Evolutionary conservation across 2,888 invertebrate genomes (phyloP).

Genomic region (Criorhina ranunculi): DNA sequence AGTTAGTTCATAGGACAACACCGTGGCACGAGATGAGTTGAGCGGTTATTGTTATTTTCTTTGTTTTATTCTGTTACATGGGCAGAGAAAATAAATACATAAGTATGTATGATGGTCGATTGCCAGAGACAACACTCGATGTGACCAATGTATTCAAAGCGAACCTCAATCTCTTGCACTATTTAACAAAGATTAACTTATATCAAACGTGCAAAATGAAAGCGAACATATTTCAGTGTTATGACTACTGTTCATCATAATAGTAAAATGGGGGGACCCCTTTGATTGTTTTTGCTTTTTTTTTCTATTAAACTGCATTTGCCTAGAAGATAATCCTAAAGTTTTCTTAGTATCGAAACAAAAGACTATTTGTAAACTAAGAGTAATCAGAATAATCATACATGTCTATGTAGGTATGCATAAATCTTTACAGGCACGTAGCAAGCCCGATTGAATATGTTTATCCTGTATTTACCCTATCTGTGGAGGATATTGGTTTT

Average conservation of each 20-base stretch:
- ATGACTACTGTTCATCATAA: background rate
- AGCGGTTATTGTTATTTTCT: conserved; percentile 18
- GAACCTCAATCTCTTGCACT: background rate
- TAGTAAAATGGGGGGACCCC: conserved; percentile 1
- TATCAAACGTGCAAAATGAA: conserved; percentile 15
- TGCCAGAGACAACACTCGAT: background rate
- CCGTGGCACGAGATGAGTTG: conserved; percentile 12
- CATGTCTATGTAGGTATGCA: background rate
- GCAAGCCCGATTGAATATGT: conserved; percentile 12
- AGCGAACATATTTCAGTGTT: background rate
- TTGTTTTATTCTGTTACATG: conserved; percentile 31
- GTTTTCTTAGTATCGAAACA: conserved; percentile 1
- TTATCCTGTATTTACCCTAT: background rate
- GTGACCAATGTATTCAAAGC: background rate
- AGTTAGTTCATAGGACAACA: conserved; percentile 29
- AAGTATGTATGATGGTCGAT: background rate
- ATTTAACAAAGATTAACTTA: conserved; percentile 3
- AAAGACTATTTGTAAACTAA: conserved; percentile 13
- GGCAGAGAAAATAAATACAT: background rate
- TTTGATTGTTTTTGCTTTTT: conserved; percentile 24
- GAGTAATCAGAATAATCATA: conserved; percentile 3
- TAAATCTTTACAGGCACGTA: conserved; percentile 21
- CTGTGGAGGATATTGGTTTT: background rate
- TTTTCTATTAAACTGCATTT: background rate
- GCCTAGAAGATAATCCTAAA: background rate